A percentile compares a stretch with the other conserved stretches of the same genome.
Evolutionary conservation across 2,888 invertebrate genomes (phyloP).

Genomic region (Caenorhabditis becei): DNA sequence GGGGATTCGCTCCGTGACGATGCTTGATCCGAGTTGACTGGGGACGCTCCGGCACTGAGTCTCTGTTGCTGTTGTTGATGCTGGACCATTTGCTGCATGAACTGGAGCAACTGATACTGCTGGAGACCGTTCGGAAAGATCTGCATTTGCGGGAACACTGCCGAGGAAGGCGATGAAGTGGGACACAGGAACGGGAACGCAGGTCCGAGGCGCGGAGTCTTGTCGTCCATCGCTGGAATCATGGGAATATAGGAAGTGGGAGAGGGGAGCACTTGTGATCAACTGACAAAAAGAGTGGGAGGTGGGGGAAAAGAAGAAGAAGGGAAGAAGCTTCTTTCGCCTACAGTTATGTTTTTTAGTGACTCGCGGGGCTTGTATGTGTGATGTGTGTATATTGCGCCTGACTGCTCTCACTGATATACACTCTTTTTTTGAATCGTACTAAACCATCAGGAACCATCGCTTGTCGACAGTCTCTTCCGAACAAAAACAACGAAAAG

Average conservation of each 20-base stretch:
- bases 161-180: constrained; percentile 62
- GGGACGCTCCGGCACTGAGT: constrained; percentile 48
- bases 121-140: constrained; percentile 57
- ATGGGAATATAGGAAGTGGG: no score
- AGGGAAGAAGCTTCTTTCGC: constrained; percentile 35
- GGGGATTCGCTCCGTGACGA: constrained; percentile 66
- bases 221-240: constrained; percentile 63
- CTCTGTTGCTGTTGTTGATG: constrained; percentile 47
- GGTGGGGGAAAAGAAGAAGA: constrained; percentile 10
- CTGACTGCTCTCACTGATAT: constrained; percentile 53
- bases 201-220: constrained; percentile 56
- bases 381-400: constrained; percentile 31
- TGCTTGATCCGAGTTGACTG: constrained; percentile 64
- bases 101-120: constrained; percentile 60
- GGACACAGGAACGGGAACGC: constrained; percentile 58
- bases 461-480: neutral
- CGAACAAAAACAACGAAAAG: constrained; percentile 24
- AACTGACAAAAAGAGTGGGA: constrained; percentile 39
- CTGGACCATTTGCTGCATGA: constrained; percentile 43
- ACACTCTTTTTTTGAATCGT: constrained; percentile 32
- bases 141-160: constrained; percentile 64
- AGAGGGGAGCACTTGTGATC: constrained; percentile 15
- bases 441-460: constrained; percentile 40
- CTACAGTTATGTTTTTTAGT: constrained; percentile 60
- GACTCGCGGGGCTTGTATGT: constrained; percentile 41